Evolutionary conservation across 2,797 vertebrate species (phyloP), one percentile per base, ranked within the genome.

Genomic region (Danio jaintianensis): DNA sequence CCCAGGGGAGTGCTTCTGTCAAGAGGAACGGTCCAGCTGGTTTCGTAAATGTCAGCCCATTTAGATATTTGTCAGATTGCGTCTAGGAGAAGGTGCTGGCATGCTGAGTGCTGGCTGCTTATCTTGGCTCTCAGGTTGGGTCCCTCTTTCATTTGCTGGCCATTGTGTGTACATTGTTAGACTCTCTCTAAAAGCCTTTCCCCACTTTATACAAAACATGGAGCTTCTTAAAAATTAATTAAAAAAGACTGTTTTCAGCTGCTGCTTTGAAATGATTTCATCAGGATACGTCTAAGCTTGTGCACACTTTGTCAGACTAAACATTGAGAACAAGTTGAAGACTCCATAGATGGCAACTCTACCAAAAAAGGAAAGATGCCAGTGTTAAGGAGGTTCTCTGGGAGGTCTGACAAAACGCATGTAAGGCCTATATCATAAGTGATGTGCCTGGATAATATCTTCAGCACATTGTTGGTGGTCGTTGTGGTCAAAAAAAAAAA

Each of bases 11-110:
- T 68, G 71, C 71, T 77, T 48, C 56, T 75, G 38, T 70, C 18
- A 53, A 59, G 45, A 58, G 73, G 66, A 71, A 40, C 22, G 47
- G 70, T 72, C 78, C 77, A 83, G 55, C 53, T 74, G 58, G 55
- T 78, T 53, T 79, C 66, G 61, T 43, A 78, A 84, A 86, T 82
- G 83, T 81, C 83, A 79, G 45, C 61, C 53, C 69, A 53, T 79
- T 81, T 85, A 83, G 59, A 76, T 80, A 83, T 82, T 81, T 84
- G 72, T 78, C 71, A 80, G 79, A 81, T 59, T 69, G 79, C 40
- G 13, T 63, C 75, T 55, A 81, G 52, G 53, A 84, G 78, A 77
- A 81, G 36, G 73, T 66, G 81, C 40, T 68, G 71, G 50, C 59
- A 43, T 80, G 50, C 45, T 80, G 22, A 72, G 62, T 75, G 71